Percentiles rank a stretch among this genome's conserved stretches.
Conservation (phyloP, 1,140 invertebrate genomes). For the Papilio xuthus region DNA sequence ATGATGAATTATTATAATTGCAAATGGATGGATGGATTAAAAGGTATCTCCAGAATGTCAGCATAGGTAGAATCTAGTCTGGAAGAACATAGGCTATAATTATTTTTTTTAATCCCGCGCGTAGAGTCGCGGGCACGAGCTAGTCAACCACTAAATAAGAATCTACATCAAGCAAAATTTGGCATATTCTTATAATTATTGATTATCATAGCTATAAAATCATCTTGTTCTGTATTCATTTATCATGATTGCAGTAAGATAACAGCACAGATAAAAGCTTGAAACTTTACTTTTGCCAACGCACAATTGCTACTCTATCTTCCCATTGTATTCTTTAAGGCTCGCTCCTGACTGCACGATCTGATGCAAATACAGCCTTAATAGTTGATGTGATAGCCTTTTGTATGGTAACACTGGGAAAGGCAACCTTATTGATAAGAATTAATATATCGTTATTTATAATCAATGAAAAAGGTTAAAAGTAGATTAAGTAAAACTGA, state of each 20-base stretch:
- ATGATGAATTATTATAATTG: too few relatives aligned
- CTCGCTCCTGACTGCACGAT: conserved; percentile 12
- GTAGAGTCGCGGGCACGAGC: too few relatives aligned
- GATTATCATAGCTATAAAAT: not conserved
- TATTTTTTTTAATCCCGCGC: too few relatives aligned
- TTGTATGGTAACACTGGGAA: conserved; percentile 28
- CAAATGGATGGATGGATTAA: too few relatives aligned
- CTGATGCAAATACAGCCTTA: conserved; percentile 27
- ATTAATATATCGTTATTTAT: not conserved
- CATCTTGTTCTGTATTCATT: not conserved
- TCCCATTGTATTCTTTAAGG: conserved; percentile 36
- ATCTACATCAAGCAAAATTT: too few relatives aligned
- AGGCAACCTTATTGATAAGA: not conserved
- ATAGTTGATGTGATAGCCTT: conserved; percentile 36
- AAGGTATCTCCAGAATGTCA: too few relatives aligned
- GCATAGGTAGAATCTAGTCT: too few relatives aligned
- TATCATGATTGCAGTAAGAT: conserved; percentile 1
- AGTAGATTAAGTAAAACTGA: too few relatives aligned
- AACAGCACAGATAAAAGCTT: not conserved
- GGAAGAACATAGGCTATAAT: too few relatives aligned
- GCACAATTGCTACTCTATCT: conserved; percentile 30
- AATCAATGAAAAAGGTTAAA: not conserved
- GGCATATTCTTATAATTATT: not conserved
- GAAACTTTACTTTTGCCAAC: conserved; percentile 2
- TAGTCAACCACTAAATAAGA: too few relatives aligned